Conservation (phyloP, 2,888 invertebrate species). For the Chrysotoxum bicinctum region DNA sequence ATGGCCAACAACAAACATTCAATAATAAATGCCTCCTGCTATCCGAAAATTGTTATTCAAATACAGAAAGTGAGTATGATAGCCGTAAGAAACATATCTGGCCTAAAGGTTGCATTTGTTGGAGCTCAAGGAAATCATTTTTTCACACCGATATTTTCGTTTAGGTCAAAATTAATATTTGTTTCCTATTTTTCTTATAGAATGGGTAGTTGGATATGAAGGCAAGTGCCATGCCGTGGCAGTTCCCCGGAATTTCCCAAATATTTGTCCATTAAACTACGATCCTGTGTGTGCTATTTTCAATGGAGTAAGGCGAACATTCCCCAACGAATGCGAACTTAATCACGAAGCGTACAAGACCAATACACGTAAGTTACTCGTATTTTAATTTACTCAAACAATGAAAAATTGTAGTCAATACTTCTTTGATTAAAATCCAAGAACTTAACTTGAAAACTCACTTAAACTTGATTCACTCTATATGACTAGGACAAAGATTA, state of each 20-base stretch:
- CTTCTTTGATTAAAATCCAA: background rate
- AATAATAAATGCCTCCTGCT: slow-evolving; percentile 51
- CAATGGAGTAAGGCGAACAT: slow-evolving; percentile 51
- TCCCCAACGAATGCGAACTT: slow-evolving; percentile 61
- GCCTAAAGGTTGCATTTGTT: too few species aligned
- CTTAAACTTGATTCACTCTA: too few species aligned
- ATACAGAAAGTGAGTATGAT: slow-evolving; percentile 32
- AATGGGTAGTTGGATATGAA: slow-evolving; percentile 45
- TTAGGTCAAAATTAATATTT: background rate
- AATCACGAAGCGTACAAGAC: slow-evolving; percentile 46
- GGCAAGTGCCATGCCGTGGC: slow-evolving; percentile 28
- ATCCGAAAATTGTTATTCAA: slow-evolving; percentile 48
- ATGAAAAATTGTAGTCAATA: background rate
- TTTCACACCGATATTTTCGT: too few species aligned
- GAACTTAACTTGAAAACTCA: too few species aligned
- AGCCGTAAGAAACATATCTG: too few species aligned
- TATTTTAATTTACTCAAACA: background rate
- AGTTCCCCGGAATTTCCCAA: slow-evolving; percentile 35
- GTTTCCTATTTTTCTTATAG: slow-evolving; percentile 1
- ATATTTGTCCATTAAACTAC: slow-evolving; percentile 46
- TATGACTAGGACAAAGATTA: too few species aligned
- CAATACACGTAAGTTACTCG: slow-evolving; percentile 24
- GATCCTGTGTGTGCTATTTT: slow-evolving; percentile 43
- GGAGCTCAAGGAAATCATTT: too few species aligned
- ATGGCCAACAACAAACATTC: slow-evolving; percentile 53